These are phyloP conservation scores for Hystrix cristata DNA, from an alignment of 2,113 vertebrate species.

Conservation along the genomic window DNA sequence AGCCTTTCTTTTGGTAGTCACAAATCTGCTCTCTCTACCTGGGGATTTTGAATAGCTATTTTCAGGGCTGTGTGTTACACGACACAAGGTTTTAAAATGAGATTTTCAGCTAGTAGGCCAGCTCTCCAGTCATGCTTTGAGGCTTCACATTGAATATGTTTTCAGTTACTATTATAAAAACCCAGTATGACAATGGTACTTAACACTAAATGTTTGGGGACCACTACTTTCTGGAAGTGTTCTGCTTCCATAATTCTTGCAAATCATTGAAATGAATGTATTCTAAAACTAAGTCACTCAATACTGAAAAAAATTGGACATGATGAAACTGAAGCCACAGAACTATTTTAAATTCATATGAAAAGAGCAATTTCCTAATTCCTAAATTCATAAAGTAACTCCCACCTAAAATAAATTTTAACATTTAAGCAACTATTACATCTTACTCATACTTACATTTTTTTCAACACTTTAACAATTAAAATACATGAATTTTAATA, in stretches of 20 bases:
- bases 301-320: background rate
- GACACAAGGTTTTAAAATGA: conserved; percentile 10
- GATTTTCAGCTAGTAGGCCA: conserved; percentile 49
- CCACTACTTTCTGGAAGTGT: background rate
- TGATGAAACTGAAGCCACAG: conserved; percentile 1
- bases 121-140: background rate
- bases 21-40: conserved; percentile 2
- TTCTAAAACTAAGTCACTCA: background rate
- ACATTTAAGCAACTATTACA: conserved; percentile 20
- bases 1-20: background rate
- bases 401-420: conserved; percentile 41
- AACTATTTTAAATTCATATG: conserved; percentile 43
- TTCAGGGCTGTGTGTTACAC: conserved; percentile 9
- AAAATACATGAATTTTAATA: conserved; percentile 41
- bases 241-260: background rate
- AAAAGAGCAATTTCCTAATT: background rate
- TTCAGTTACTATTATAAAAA: conserved; percentile 49
- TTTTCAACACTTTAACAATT: conserved; percentile 29
- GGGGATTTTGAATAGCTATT: conserved; percentile 5
- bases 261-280: background rate
- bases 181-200: background rate
- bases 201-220: conserved; percentile 36
- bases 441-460: background rate
- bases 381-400: background rate
- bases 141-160: conserved; percentile 25